Percentiles rank a stretch among this genome's conserved stretches.
These are phyloP conservation scores for Drosophila sp. DNA, from an alignment of 1,140 invertebrate species.

Conservation along the genomic window DNA sequence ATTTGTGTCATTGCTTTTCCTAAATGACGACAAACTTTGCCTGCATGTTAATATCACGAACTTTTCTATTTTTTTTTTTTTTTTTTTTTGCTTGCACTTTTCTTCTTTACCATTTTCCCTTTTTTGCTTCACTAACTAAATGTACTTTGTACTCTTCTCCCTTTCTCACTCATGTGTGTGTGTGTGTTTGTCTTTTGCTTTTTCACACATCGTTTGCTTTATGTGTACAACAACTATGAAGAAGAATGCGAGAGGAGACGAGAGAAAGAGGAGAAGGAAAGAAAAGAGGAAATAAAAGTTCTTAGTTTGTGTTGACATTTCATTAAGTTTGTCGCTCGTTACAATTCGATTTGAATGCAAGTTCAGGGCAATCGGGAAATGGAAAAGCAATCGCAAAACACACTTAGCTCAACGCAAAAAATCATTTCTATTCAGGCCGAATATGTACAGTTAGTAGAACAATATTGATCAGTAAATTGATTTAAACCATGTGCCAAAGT, in stretches of 20 bases:
- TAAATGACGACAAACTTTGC: slow-evolving; percentile 20
- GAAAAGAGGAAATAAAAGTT: slow-evolving; percentile 1
- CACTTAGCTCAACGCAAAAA: slow-evolving; percentile 1
- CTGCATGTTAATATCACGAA: slow-evolving; percentile 11
- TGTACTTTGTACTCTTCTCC: slow-evolving; percentile 36
- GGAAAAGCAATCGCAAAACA: slow-evolving; percentile 4
- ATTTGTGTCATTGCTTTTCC: slow-evolving; percentile 18
- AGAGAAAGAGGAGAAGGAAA: background rate
- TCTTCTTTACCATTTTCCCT: slow-evolving; percentile 17
- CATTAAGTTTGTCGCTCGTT: slow-evolving; percentile 18
- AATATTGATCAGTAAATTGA: background rate
- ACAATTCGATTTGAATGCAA: slow-evolving; percentile 16
- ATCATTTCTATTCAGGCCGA: background rate
- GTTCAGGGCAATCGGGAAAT: slow-evolving; percentile 4
- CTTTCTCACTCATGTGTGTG: background rate
- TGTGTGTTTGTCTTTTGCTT: background rate
- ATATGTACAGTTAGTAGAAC: background rate
- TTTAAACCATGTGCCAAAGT: background rate
- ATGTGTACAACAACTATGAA: slow-evolving; percentile 3
- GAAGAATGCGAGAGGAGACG: too few relatives aligned
- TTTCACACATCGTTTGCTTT: slow-evolving; percentile 15
- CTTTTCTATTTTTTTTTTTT: background rate
- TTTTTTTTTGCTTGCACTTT: background rate
- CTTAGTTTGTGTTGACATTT: slow-evolving; percentile 21
- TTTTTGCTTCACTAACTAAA: slow-evolving; percentile 51